A percentile compares a stretch with the other conserved stretches of the same genome.
These are phyloP conservation scores for Apodemia mormo DNA, from an alignment of 2,888 invertebrate species.

Conservation along the genomic window DNA sequence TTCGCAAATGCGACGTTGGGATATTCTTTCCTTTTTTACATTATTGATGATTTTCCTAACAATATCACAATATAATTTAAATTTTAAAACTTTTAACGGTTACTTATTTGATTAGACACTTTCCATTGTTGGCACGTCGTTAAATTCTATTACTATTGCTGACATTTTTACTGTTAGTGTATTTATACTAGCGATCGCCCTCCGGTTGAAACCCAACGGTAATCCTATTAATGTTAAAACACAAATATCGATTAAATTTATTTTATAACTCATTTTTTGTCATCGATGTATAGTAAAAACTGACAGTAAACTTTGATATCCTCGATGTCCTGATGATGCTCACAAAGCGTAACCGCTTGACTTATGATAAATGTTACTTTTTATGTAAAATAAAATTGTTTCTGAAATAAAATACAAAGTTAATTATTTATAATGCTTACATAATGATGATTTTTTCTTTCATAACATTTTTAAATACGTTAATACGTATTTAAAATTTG, in stretches of 20 bases:
- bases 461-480: too few species aligned
- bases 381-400: too few species aligned
- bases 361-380: background rate
- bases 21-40: constrained; percentile 18
- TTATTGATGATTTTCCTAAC: constrained; percentile 6
- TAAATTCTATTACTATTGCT: background rate
- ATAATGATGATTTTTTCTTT: too few species aligned
- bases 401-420: too few species aligned
- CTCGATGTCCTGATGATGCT: background rate
- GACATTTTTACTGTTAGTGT: background rate
- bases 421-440: too few species aligned
- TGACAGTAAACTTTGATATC: background rate
- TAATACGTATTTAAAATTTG: too few species aligned
- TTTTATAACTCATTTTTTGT: background rate
- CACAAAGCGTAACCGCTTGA: background rate
- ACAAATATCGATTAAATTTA: too few species aligned
- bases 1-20: constrained; percentile 34
- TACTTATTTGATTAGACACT: background rate
- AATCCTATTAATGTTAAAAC: too few species aligned
- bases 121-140: background rate
- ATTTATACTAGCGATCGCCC: background rate
- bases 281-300: background rate
- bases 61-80: constrained; percentile 2
- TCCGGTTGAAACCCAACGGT: too few species aligned
- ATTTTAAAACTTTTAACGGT: background rate